Evolutionary conservation across 2,888 invertebrate species (phyloP).

Genomic region (Nephrotoma guestfalica): DNA sequence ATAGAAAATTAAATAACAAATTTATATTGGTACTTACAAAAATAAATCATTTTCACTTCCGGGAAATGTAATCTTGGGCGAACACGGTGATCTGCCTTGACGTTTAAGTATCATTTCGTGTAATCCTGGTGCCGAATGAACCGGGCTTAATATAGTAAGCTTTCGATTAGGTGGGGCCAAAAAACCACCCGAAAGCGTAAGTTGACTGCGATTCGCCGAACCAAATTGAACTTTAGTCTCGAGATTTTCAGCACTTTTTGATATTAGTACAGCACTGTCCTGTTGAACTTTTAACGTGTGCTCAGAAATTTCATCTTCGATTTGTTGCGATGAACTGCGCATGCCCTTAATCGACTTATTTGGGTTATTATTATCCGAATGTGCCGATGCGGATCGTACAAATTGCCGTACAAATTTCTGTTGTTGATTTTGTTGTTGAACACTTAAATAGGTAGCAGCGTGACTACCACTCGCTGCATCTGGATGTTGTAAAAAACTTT

Average conservation of each 20-base stretch:
- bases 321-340: constrained; percentile 31
- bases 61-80: constrained; percentile 31
- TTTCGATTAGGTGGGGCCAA: constrained; percentile 36
- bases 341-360: constrained; percentile 27
- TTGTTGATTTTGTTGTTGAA: constrained; percentile 17
- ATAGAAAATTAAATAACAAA: background rate
- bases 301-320: constrained; percentile 22
- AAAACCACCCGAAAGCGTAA: constrained; percentile 29
- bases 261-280: constrained; percentile 23
- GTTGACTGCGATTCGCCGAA: constrained; percentile 28
- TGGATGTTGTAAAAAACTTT: constrained; percentile 31
- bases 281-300: constrained; percentile 1
- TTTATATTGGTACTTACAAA: constrained; percentile 23
- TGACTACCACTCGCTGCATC: constrained; percentile 19
- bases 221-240: constrained; percentile 15
- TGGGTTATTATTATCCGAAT: constrained; percentile 24
- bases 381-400: constrained; percentile 32
- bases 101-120: constrained; percentile 28
- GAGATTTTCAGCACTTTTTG: constrained; percentile 32
- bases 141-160: constrained; percentile 66
- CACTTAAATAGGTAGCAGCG: constrained; percentile 24
- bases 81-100: constrained; percentile 29
- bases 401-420: constrained; percentile 32
- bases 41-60: constrained; percentile 31
- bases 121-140: constrained; percentile 49